Conservation (phyloP, 2,888 invertebrate genomes). For the Iselma pallidipennis region DNA sequence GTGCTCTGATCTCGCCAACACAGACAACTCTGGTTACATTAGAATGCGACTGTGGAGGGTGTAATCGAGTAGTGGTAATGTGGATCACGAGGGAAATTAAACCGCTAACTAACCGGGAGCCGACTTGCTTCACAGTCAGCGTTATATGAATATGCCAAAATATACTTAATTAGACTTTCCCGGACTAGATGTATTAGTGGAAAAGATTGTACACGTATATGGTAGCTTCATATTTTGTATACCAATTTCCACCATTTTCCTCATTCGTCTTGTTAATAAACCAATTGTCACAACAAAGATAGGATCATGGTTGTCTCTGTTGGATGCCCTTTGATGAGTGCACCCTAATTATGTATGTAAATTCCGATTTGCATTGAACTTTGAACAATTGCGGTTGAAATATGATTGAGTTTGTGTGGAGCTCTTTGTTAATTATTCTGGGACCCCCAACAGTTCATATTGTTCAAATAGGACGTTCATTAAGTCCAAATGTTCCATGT, state of each 20-base stretch:
- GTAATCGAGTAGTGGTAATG: slow-evolving; percentile 47
- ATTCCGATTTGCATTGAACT: slow-evolving; percentile 54
- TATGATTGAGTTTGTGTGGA: slow-evolving; percentile 41
- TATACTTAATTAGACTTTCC: not conserved
- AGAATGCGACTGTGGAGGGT: slow-evolving; percentile 17
- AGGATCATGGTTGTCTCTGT: slow-evolving; percentile 16
- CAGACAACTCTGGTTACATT: not conserved
- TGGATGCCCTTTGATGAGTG: slow-evolving; percentile 40
- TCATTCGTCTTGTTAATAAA: not conserved
- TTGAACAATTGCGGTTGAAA: slow-evolving; percentile 51
- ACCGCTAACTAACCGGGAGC: slow-evolving; percentile 54
- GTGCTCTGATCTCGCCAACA: slow-evolving; percentile 41
- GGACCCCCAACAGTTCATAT: slow-evolving; percentile 30
- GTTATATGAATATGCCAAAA: slow-evolving; percentile 24
- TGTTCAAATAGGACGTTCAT: slow-evolving; percentile 31
- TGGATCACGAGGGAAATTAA: slow-evolving; percentile 58
- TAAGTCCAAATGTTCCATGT: slow-evolving; percentile 27
- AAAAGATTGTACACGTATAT: not conserved
- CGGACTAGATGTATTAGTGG: not conserved
- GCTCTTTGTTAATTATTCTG: slow-evolving; percentile 51
- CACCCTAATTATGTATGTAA: slow-evolving; percentile 54
- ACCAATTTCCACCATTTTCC: not conserved
- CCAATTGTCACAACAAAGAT: not conserved
- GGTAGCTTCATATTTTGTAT: not conserved
- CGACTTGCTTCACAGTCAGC: slow-evolving; percentile 19